phyloP scores from a whole-genome alignment of 2,888 invertebrate species.

The Andrena bicolor region DNA sequence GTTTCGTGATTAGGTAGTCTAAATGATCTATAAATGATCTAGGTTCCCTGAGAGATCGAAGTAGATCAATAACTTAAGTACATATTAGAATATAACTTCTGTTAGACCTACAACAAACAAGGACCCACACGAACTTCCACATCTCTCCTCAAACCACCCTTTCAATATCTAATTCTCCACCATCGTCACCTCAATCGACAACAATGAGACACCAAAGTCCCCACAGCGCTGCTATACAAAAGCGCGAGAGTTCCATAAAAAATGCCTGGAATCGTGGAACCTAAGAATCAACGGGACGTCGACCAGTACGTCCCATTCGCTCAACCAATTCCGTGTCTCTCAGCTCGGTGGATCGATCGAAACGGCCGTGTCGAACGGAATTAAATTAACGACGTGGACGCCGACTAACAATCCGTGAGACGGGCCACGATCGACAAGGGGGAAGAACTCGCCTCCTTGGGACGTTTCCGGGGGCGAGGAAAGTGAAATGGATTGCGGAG shows the following conservation, averaged over 20 bases:
- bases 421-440: neutral
- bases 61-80: too few relatives aligned
- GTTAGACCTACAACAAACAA: too few relatives aligned
- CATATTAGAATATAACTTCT: too few relatives aligned
- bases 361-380: constrained; percentile 25
- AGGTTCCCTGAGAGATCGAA: too few relatives aligned
- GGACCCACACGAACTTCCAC: too few relatives aligned
- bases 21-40: too few relatives aligned
- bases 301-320: neutral
- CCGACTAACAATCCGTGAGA: constrained; percentile 30
- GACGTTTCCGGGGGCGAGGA: constrained; percentile 12
- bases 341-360: constrained; percentile 20
- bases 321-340: constrained; percentile 5
- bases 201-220: too few relatives aligned
- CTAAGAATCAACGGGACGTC: neutral
- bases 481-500: constrained; percentile 48
- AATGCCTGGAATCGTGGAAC: neutral
- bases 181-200: neutral
- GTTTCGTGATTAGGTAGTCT: too few relatives aligned
- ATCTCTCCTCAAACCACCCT: too few relatives aligned
- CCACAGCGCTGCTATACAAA: neutral
- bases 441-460: neutral
- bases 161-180: neutral
- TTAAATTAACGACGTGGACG: constrained; percentile 31
- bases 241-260: neutral